Base-by-base conservation (phyloP, 2,797 vertebrate genomes). In the Glyptemys insculpta region DNA sequence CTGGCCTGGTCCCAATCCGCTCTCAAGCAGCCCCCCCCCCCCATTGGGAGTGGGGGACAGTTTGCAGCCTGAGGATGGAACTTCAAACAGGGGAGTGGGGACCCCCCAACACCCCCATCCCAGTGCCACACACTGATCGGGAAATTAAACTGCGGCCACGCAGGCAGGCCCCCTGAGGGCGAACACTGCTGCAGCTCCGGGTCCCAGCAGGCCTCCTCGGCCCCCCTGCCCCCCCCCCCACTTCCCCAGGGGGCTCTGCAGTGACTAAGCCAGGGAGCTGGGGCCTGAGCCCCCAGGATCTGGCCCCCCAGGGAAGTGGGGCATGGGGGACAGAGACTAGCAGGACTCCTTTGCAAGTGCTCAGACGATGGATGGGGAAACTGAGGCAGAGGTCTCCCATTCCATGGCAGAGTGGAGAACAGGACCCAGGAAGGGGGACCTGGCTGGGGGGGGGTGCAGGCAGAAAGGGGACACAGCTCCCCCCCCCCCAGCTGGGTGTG, bases 21-120 rank as follows among this genome's bases (percentile, higher is more conserved):
- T 92, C 95, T 76, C 68, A 93, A 79, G 72, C n/a, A 59, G 74
- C 91, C 74, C 94, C 41, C 74, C 94, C 41, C 87, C 93, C 92
- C 92, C 41, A 88, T 92, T 91, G 83, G 86, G 94, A 91, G 47
- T 23, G 44, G 65, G 53, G 72, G 29, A 57, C 44, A 84, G 50
- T 50, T 31, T 59, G 29, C 57, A 31, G 57, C 65, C 41, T 76
- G 34, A 27, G n/a, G 34, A 62, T 59, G 34, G 47, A 47, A 54
- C 83, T 27, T 53, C 27, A 78, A 14, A 47, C 44, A 19, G 62
- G 15, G 23, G 27, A 11, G 27, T 76, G n/a, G 44, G 56, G n/a
- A 16, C 59, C 29, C 59, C 29, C 29, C 12, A 1, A 5, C 7
- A 7, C 52, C 54, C 59, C 59, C 65, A n/a, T 18, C n/a, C 19